Percentiles rank a stretch among this genome's conserved stretches.
Evolutionary conservation across 2,113 vertebrate species (phyloP).

Genomic region (Pao palembangensis): DNA sequence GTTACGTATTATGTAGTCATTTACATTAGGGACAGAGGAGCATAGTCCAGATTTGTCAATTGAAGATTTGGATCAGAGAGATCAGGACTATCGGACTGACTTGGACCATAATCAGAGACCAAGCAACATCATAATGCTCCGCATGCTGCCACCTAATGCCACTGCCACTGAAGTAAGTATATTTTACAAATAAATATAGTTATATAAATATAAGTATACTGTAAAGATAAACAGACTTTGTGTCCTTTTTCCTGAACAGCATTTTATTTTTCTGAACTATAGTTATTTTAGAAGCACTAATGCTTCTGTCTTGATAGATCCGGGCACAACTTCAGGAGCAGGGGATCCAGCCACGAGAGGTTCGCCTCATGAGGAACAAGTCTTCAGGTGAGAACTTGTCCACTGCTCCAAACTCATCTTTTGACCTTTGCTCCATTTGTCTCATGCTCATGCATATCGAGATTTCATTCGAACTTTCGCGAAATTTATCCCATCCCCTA

Average conservation of each 20-base stretch:
- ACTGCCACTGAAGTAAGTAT: constrained; percentile 81
- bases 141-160: constrained; percentile 85
- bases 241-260: neutral
- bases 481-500: constrained; percentile 12
- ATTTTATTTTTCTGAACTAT: no score
- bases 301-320: constrained; percentile 70
- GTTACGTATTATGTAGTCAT: constrained; percentile 30
- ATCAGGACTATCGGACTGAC: constrained; percentile 88
- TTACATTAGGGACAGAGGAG: constrained; percentile 41
- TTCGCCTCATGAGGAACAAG: constrained; percentile 91
- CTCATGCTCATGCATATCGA: constrained; percentile 14
- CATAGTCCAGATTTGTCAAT: constrained; percentile 42
- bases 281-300: neutral
- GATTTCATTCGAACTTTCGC: constrained; percentile 8
- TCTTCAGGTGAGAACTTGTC: constrained; percentile 84
- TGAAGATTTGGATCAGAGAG: constrained; percentile 79
- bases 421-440: constrained; percentile 8
- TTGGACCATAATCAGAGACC: constrained; percentile 79
- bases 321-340: constrained; percentile 84
- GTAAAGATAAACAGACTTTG: neutral
- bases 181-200: neutral
- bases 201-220: no score
- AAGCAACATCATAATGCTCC: constrained; percentile 92
- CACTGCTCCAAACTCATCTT: constrained; percentile 2
- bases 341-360: constrained; percentile 85